Base-by-base conservation (phyloP, 92 coral and sea anemone genomes). In the Actinernus sp. region DNA sequence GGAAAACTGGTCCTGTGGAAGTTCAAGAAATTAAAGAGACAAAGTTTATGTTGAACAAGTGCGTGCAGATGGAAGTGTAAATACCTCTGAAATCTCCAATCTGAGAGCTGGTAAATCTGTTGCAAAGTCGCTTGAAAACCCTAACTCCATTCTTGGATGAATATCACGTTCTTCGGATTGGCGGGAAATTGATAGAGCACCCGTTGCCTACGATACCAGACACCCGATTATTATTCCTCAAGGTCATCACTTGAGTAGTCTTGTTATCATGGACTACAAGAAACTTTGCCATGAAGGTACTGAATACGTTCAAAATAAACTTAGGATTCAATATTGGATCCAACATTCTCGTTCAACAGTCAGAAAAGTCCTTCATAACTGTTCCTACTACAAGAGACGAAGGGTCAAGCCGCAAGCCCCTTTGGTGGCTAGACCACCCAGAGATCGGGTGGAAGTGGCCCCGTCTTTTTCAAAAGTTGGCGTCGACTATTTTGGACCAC, bases 401-500 rank as follows among this genome's bases (percentile, higher is more conserved):
- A 26, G 29, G 40, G 18, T 66, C 49, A 50, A 49, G 49, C 74
- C 51, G 25, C 74, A 66, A 51, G 47, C 61, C 22, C 72, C 81
- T 31, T 25, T 45, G 40, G 61, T 62, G 65, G 72, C 62, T 16
- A 41, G 29, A 25, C 54, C 51, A 19, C 64, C 72, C 4, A 37
- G 37, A 23, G 81, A 62, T 37, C 81, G 83, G 18, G 49, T 72
- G 31, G 55, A 26, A 47, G 26, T 58, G 11, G 61, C 73, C n/a
- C 63, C 72, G 33, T 63, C 81, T 0, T 74, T 74, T 27, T 1
- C 62, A 10, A 74, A 63, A 27, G 73, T 74, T 61, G 66, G 83
- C 3, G 67, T 75, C 1, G 83, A 64, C 49, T 75, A 65, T 16
- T 76, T 68, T 53, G 78, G 78, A 5, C 78, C 85, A 1, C 24